Base-by-base conservation (phyloP, 2,888 invertebrate genomes). In the Byasa hedistus region DNA sequence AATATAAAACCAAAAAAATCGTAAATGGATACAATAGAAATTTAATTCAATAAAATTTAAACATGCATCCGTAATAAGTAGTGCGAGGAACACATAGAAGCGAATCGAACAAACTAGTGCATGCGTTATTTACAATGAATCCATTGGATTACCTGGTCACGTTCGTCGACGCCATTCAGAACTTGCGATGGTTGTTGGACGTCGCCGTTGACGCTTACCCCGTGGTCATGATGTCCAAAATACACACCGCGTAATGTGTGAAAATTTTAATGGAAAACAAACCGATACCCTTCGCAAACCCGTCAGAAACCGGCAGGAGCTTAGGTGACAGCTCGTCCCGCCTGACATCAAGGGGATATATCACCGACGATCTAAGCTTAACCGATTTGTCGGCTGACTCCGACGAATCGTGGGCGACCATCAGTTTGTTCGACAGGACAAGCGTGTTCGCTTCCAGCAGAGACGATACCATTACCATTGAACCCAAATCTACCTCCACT, bases 111-210 rank as follows among this genome's bases (percentile, higher is more conserved):
- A 58, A 64, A 58, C 22, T 8, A 52, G 23, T 27, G 21, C 32
- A 51, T 4, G 52, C 32, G 17, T 12, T 36, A 23, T 58, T 12
- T 57, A 66, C 22, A 52, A 90, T 91, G 90, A 80, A 88, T 72
- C 87, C 85, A 1, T 65, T 86, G 1, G 75, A 77, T 32, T 84
- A 79, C 66, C 70, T 90, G 5, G 76, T 80, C 17, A 77, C 73
- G 8, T 71, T 88, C 36, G 73, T 87, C 10, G 77, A 74, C 39
- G 82, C 82, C 3, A 71, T 89, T n/a, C 82, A 84, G 68, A 81
- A 86, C 61, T 87, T 88, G 68, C 73, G 85, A 44, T 90, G 89
- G 89, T 73, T 90, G 1, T 57, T 88, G n/a, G 84, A 87, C 21
- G 74, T 85, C 17, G 90, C 87, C 3, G 79, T 80, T 24, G 85